Base-by-base conservation (phyloP, 2,888 invertebrate species). In the Netelia virgata region DNA sequence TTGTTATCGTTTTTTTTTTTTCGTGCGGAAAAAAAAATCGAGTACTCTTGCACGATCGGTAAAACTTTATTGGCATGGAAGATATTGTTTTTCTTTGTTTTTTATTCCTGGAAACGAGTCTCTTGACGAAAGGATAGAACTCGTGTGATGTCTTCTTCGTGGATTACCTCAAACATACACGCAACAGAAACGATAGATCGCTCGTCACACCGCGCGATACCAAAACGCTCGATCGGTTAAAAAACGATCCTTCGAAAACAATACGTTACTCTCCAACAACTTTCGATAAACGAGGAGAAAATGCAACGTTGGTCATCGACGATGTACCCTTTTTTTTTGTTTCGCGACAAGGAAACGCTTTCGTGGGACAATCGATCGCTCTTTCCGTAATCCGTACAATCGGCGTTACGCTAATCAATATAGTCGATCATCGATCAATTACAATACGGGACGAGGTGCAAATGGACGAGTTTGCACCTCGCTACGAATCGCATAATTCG, bases 281-380 rank as follows among this genome's bases (percentile, higher is more conserved):
- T 80, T 77, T 86, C 86, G 86, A 86, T 86, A 87, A 87, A 83
- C 87, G 78, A 82, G 86, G 86, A 86, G 81, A 88, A 36, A 82
- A 83, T 72, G 83, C 86, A 81, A 86, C 79, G 84, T 74, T 78
- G 77, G 59, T 86, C 43, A 47, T 78, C 50, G 75, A 16, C 78
- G 53, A 84, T 66, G 50, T 76, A 14, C 36, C 41, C 43, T 14
- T 14, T 36, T 50, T 10, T 3, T 50, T 50, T 50, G 50, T 14
- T 50, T n/a, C 75, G 50, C 57, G 69, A 61, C 70, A 77, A 77
- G 66, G 64, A 36, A 9, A 23, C 41, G 75, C 76, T 59, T 61
- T 74, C 72, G 53, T 47, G 64, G 72, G 41, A 84, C 6, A 36
- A 36, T 36, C 36, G 36, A 83, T 80, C 85, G 77, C 68, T 83